These are phyloP conservation scores for Sarcophaga peregrina DNA, from an alignment of 1,140 invertebrate genomes.

Conservation along the genomic window DNA sequence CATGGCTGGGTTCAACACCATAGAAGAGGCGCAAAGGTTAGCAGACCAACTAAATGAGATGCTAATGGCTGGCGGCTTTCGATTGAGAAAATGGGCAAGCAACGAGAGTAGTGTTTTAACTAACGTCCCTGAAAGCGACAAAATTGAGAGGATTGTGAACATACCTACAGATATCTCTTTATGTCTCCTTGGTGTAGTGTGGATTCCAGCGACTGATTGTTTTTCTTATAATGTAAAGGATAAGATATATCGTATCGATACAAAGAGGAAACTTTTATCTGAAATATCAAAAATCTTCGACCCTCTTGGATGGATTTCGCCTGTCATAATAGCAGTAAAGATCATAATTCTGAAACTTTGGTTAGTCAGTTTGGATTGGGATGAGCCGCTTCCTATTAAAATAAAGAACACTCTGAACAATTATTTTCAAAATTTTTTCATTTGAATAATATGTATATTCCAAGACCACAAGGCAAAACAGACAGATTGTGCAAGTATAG, in stretches of 20 bases:
- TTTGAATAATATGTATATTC: background rate
- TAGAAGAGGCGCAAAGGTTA: background rate
- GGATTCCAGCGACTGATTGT: background rate
- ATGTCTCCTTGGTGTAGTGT: conserved; percentile 34
- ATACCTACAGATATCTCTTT: conserved; percentile 1
- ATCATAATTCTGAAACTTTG: conserved; percentile 66
- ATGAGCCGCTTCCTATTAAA: conserved; percentile 51
- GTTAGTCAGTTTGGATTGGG: conserved; percentile 57
- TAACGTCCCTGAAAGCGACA: conserved; percentile 24
- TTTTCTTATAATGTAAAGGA: conserved; percentile 28
- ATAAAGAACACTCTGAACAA: background rate
- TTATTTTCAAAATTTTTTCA: background rate
- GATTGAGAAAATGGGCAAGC: conserved; percentile 53
- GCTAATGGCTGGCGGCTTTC: conserved; percentile 48
- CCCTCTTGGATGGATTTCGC: conserved; percentile 60
- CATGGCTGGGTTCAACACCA: conserved; percentile 15
- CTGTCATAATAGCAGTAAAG: conserved; percentile 59
- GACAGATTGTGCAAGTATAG: conserved; percentile 14
- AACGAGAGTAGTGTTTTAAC: conserved; percentile 45
- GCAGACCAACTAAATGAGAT: conserved; percentile 21
- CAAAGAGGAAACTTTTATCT: conserved; percentile 64
- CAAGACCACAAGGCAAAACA: too few relatives aligned
- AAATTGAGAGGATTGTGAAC: background rate
- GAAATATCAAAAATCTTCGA: conserved; percentile 60
- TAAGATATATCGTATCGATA: conserved; percentile 44